phyloP scores from a whole-genome alignment of 2,797 vertebrate genomes.

The Nannoperca australis region DNA sequence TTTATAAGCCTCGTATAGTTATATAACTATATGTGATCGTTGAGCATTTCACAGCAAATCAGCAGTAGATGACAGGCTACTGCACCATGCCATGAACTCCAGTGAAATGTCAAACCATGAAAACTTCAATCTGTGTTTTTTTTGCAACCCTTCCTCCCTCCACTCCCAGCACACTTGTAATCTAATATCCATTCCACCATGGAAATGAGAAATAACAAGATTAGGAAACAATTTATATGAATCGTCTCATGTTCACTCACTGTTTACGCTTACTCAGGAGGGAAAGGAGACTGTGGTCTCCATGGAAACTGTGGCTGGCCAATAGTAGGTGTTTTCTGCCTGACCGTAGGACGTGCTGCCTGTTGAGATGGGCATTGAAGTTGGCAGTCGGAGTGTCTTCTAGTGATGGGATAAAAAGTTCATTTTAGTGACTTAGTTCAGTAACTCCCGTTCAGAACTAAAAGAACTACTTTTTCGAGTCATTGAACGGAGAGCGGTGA shows the following conservation, averaged over 20 bases:
- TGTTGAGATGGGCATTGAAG: conserved; percentile 80
- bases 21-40: neutral
- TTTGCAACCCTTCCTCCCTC: conserved; percentile 20
- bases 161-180: conserved; percentile 65
- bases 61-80: conserved; percentile 37
- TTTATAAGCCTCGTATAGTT: neutral
- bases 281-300: conserved; percentile 78
- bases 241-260: conserved; percentile 80
- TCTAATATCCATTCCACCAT: conserved; percentile 80
- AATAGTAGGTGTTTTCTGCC: conserved; percentile 70
- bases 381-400: conserved; percentile 77
- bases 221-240: conserved; percentile 86
- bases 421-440: too few relatives aligned
- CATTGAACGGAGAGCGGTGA: too few relatives aligned
- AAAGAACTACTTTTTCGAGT: too few relatives aligned
- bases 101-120: conserved; percentile 55
- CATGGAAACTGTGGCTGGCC: conserved; percentile 85
- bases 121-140: conserved; percentile 39
- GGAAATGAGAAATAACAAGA: conserved; percentile 84
- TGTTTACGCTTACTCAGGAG: conserved; percentile 81
- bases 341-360: conserved; percentile 73
- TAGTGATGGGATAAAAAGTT: too few relatives aligned
- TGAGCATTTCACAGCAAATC: conserved; percentile 24
- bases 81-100: conserved; percentile 4
- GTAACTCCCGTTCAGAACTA: too few relatives aligned